A percentile compares a stretch with the other conserved stretches of the same genome.
phyloP scores from a whole-genome alignment of 2,113 vertebrate genomes.

The Rhizomys pruinosus region DNA sequence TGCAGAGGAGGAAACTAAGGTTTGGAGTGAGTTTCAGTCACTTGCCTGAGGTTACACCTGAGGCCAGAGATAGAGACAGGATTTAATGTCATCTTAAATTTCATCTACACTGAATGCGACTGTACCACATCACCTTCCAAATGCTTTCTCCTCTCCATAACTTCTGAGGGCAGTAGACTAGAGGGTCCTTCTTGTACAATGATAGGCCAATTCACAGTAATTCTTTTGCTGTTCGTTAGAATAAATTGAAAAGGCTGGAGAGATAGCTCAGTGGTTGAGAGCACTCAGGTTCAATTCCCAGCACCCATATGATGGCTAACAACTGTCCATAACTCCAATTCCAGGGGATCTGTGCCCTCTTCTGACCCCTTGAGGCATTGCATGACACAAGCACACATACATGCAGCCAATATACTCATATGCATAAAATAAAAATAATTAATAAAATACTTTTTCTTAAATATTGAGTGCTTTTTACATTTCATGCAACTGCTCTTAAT shows the following conservation, averaged over 20 bases:
- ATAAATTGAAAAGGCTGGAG: not conserved
- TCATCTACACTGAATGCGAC: not conserved
- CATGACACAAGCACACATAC: no score
- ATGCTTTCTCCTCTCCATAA: not conserved
- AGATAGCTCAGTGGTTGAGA: no score
- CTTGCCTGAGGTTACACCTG: not conserved
- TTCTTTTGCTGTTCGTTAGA: not conserved
- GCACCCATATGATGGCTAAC: no score
- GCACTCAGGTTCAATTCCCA: no score
- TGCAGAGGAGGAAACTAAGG: not conserved
- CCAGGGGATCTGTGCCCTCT: no score
- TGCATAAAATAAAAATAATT: no score
- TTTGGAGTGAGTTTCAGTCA: not conserved
- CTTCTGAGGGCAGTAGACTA: not conserved
- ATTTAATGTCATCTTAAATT: constrained; percentile 29
- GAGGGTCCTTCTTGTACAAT: not conserved
- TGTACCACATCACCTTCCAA: not conserved
- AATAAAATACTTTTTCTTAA: no score
- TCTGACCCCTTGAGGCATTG: no score
- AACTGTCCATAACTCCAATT: no score
- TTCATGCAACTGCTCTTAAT: no score
- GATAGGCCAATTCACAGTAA: not conserved
- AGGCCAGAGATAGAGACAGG: not conserved
- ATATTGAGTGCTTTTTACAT: no score
- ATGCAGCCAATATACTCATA: no score